Conservation (phyloP, 2,113 vertebrate genomes). For the Leptobrachium leishanense region DNA sequence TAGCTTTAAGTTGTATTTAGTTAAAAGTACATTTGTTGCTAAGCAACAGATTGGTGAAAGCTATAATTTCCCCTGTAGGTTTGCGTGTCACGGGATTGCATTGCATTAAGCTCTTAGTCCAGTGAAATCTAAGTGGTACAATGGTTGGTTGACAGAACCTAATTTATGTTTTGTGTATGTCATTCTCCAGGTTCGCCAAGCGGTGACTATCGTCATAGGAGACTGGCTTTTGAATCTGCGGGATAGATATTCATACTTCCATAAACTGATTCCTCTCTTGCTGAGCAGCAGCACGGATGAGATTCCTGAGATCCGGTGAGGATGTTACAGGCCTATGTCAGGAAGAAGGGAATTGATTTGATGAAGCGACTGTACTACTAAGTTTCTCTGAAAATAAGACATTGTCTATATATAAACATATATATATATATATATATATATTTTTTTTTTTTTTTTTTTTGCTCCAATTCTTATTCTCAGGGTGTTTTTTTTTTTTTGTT, state of each 20-base stretch:
- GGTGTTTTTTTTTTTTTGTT: too few species aligned
- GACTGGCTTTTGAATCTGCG: conserved; percentile 83
- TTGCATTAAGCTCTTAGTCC: not conserved
- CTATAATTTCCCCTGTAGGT: not conserved
- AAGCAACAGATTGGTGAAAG: not conserved
- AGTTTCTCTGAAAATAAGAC: not conserved
- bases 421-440: not conserved
- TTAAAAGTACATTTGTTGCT: not conserved
- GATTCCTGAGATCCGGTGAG: conserved; percentile 81
- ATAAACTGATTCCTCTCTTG: conserved; percentile 88
- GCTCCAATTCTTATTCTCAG: too few species aligned
- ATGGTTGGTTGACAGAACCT: not conserved
- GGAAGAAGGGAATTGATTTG: too few species aligned
- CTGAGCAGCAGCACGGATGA: conserved; percentile 83
- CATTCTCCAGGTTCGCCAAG: conserved; percentile 78
- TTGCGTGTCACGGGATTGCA: not conserved
- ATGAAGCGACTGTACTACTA: not conserved
- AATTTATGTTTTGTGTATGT: not conserved
- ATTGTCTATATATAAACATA: not conserved
- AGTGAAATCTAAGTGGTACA: not conserved
- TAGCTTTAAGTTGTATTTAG: not conserved
- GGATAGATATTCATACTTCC: conserved; percentile 92
- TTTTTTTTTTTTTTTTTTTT: not conserved
- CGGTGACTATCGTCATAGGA: conserved; percentile 79
- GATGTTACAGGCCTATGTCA: too few species aligned